Conservation (phyloP, 1,140 invertebrate species). For the Thaumatotibia leucotreta region DNA sequence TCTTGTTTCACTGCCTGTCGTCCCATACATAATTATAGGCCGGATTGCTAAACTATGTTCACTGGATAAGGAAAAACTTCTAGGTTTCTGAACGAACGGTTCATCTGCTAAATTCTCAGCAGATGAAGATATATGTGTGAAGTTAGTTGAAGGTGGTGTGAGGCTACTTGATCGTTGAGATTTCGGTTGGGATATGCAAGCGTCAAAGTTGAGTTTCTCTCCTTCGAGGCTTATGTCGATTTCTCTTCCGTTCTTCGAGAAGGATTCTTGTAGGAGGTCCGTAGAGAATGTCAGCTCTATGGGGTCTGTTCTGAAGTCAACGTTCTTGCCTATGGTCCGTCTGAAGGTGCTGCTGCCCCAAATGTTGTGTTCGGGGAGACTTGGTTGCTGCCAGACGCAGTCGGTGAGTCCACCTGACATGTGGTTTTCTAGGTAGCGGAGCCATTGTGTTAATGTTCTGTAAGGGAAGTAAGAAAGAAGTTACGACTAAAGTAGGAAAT, state of each 20-base stretch:
- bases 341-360: conserved; percentile 61
- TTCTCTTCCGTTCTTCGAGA: conserved; percentile 79
- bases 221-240: conserved; percentile 71
- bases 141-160: conserved; percentile 84
- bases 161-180: conserved; percentile 89
- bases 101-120: conserved; percentile 79
- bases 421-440: conserved; percentile 85
- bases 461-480: no score
- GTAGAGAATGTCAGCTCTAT: conserved; percentile 36
- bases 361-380: conserved; percentile 51
- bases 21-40: conserved; percentile 77
- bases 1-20: conserved; percentile 89
- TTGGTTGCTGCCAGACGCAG: conserved; percentile 56
- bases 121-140: conserved; percentile 77
- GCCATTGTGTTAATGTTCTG: conserved; percentile 82
- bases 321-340: conserved; percentile 74
- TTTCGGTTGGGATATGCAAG: conserved; percentile 70
- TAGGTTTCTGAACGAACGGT: conserved; percentile 80
- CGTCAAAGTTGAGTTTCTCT: conserved; percentile 64
- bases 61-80: conserved; percentile 85
- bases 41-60: conserved; percentile 76
- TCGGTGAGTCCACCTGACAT: conserved; percentile 74
- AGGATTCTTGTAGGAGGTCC: conserved; percentile 73
- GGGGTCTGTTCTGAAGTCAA: conserved; percentile 64
- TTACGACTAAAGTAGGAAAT: no score